A percentile compares a stretch with the other conserved stretches of the same genome.
phyloP scores from a whole-genome alignment of 2,888 invertebrate species.

The Euclidia mi region DNA sequence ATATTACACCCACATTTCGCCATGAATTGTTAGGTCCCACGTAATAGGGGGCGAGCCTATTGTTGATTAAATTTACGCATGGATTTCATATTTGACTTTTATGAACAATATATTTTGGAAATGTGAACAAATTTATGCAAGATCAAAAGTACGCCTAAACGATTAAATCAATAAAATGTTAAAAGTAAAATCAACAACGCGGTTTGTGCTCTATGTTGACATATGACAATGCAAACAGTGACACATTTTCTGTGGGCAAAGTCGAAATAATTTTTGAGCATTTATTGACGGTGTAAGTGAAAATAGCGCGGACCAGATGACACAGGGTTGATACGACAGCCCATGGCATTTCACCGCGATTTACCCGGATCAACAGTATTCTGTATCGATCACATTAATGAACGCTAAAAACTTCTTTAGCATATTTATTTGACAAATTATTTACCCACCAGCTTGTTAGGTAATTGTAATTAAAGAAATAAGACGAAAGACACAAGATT shows the following conservation, averaged over 20 bases:
- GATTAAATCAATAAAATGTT: no score
- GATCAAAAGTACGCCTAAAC: no score
- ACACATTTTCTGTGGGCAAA: not conserved
- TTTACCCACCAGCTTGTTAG: not conserved
- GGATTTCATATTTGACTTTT: no score
- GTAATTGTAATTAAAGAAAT: not conserved
- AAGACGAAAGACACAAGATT: slow-evolving; percentile 1
- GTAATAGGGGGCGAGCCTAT: no score
- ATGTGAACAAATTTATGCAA: no score
- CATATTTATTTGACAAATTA: not conserved
- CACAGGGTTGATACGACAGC: slow-evolving; percentile 17
- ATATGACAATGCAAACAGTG: not conserved
- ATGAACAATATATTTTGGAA: no score
- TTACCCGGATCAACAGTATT: slow-evolving; percentile 2
- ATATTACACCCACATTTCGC: no score
- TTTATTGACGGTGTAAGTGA: slow-evolving; percentile 5
- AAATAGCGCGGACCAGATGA: slow-evolving; percentile 11
- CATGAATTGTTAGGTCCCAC: no score
- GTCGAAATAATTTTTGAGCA: not conserved
- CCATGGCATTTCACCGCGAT: slow-evolving; percentile 9
- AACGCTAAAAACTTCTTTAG: not conserved
- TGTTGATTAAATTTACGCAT: no score
- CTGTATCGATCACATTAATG: no score
- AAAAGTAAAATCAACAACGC: no score
- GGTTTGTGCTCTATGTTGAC: no score